Evolutionary conservation across 64 coral and sea anemone genomes (phyloP), one percentile per base, ranked within the genome.

Genomic region (Acropora yongei): DNA sequence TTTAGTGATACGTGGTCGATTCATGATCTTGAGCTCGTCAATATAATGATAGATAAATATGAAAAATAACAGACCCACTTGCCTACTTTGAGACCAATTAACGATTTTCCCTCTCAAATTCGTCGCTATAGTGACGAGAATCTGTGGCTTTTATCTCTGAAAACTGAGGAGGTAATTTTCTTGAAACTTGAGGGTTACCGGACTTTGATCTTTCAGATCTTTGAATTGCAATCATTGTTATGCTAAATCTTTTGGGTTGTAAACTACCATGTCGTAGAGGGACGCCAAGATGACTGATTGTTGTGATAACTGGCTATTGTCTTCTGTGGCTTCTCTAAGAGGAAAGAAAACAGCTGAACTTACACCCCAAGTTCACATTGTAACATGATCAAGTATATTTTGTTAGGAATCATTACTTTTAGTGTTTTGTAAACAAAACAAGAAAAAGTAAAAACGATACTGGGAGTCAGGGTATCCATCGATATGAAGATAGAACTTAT

Each of bases 1-100:
- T 63, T 63, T 63, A 63, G 39, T 85, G 61, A 30, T 85, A 85
- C 82, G 82, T 85, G 82, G 82, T 51, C 63, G 46, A 85, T 78
- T 2, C 7, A 3, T 63, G 8, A 55, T 30, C 30, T 30, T 30
- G 30, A 30, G 30, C 30, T 30, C 30, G 30, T 30, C 30, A 30
- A 30, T 30, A 30, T 30, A 30, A 30, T 30, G 30, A 30, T 30
- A 30, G 30, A 30, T 30, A 30, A 30, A 30, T 30, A 30, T 30
- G 30, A 30, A 30, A 30, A 30, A 30, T 30, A 30, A 30, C 30
- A 30, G 30, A 30, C 30, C 30, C 30, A 30, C 30, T 30, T 10
- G 51, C 51, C 51, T 7, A 8, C 45, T 76, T 7, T 8, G 42
- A 41, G 17, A 39, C 6, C n/a, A 73, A 2, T 1, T 76, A 44